phyloP scores from a whole-genome alignment of 1,140 invertebrate species.

The Neotoxoptera formosana region DNA sequence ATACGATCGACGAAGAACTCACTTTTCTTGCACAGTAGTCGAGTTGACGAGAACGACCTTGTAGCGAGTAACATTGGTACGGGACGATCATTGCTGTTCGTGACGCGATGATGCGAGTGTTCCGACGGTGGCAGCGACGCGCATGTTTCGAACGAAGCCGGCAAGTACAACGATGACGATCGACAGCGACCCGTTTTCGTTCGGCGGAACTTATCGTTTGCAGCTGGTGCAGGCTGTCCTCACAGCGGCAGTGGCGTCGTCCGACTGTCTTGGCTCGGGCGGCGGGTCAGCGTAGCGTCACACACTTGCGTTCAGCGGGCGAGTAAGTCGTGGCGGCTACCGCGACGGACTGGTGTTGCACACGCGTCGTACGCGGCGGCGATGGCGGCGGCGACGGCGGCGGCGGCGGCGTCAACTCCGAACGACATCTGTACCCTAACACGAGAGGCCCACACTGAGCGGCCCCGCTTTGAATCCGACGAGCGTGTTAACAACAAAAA shows the following conservation, averaged over 20 bases:
- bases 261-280: background rate
- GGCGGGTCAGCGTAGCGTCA: background rate
- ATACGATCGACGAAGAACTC: background rate
- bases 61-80: too few relatives aligned
- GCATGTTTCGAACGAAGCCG: background rate
- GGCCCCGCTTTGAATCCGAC: background rate
- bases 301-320: background rate
- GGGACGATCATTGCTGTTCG: background rate
- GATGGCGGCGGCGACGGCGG: background rate
- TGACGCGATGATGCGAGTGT: background rate
- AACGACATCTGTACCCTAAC: conserved; percentile 49
- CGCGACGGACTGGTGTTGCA: background rate
- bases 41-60: conserved; percentile 16
- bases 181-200: background rate
- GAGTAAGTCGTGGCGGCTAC: background rate
- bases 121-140: background rate
- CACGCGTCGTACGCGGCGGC: conserved; percentile 25
- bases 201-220: background rate
- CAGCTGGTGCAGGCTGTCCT: too few relatives aligned
- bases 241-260: background rate
- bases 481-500: conserved; percentile 48
- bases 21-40: conserved; percentile 40
- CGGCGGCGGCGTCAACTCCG: conserved; percentile 13
- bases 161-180: background rate
- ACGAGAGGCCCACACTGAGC: conserved; percentile 32